Conservation (phyloP, 2,888 invertebrate species). For the Tricholauxania praeusta region DNA sequence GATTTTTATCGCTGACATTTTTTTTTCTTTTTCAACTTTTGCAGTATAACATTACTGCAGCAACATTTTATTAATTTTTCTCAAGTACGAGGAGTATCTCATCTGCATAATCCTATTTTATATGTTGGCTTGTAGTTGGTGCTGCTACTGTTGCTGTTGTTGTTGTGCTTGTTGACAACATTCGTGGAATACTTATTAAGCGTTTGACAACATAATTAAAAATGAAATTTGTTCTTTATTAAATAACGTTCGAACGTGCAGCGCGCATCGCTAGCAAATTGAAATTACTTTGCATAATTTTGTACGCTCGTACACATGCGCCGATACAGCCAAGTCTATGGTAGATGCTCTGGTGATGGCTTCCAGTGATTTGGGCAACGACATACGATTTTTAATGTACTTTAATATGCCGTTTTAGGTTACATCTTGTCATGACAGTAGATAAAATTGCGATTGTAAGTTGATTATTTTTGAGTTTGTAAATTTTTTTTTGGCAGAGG, state of each 20-base stretch:
- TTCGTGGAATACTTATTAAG: slow-evolving; percentile 32
- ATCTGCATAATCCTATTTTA: slow-evolving; percentile 23
- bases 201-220: slow-evolving; percentile 63
- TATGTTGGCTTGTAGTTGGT: too few species aligned
- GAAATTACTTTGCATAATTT: slow-evolving; percentile 31
- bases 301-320: not conserved
- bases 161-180: slow-evolving; percentile 6
- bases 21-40: not conserved
- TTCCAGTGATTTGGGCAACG: too few species aligned
- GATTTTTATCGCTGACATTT: not conserved
- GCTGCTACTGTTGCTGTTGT: too few species aligned
- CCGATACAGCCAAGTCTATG: too few species aligned
- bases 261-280: slow-evolving; percentile 6
- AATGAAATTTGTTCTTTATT: slow-evolving; percentile 64
- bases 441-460: too few species aligned
- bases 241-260: slow-evolving; percentile 39
- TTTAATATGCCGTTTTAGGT: too few species aligned
- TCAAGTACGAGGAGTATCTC: not conserved
- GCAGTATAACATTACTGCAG: not conserved
- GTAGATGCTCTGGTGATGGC: too few species aligned
- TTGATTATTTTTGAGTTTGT: not conserved
- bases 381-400: too few species aligned
- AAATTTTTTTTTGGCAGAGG: not conserved
- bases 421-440: too few species aligned
- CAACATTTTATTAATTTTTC: not conserved